These are phyloP conservation scores for Drosophila quinaria DNA, from an alignment of 2,888 invertebrate species.

Conservation along the genomic window DNA sequence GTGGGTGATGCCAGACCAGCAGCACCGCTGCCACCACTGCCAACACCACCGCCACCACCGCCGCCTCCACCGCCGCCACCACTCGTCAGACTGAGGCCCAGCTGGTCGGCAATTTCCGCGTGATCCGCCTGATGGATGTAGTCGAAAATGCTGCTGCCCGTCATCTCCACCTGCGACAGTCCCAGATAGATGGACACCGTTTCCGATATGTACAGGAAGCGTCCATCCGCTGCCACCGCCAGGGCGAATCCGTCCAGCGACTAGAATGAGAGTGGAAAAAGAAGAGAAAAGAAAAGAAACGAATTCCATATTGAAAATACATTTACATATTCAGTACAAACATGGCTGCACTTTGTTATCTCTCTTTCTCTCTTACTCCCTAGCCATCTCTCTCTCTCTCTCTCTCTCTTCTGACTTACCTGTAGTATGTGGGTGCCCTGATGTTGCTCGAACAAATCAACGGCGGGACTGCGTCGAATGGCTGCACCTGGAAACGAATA, in stretches of 20 bases:
- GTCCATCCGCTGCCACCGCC: slow-evolving; percentile 97
- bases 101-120: slow-evolving; percentile 97
- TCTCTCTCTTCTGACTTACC: slow-evolving; percentile 87
- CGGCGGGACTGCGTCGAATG: slow-evolving; percentile 90
- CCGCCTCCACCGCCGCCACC: slow-evolving; percentile 87
- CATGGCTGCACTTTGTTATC: slow-evolving; percentile 46
- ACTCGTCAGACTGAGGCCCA: slow-evolving; percentile 93
- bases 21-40: slow-evolving; percentile 87
- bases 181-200: slow-evolving; percentile 99
- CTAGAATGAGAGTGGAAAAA: slow-evolving; percentile 85
- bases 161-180: slow-evolving; percentile 99
- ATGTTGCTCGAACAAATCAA: slow-evolving; percentile 97
- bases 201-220: slow-evolving; percentile 99
- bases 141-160: slow-evolving; percentile 99
- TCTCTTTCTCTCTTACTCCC: not conserved
- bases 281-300: not conserved
- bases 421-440: slow-evolving; percentile 99
- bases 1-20: slow-evolving; percentile 85
- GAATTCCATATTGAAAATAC: slow-evolving; percentile 14
- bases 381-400: too few species aligned
- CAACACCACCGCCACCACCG: slow-evolving; percentile 72
- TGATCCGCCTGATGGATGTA: slow-evolving; percentile 99
- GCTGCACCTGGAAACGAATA: slow-evolving; percentile 89
- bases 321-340: slow-evolving; percentile 53
- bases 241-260: slow-evolving; percentile 99